Evolutionary conservation across 2,888 invertebrate species (phyloP).

Genomic region (Busseola fusca): DNA sequence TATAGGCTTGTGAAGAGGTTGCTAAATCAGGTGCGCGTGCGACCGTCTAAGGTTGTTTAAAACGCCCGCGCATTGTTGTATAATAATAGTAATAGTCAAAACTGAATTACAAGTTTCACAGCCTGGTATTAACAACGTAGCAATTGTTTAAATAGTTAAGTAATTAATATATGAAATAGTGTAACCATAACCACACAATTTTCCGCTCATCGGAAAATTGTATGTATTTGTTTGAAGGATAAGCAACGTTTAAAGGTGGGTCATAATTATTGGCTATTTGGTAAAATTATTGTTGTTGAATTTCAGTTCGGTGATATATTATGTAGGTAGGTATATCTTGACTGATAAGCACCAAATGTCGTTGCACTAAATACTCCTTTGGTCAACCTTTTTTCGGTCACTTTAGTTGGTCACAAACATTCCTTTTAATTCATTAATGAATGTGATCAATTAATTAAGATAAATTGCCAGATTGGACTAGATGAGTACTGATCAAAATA

Average conservation of each 20-base stretch:
- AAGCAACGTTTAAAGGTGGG: background rate
- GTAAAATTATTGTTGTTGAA: background rate
- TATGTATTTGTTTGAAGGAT: background rate
- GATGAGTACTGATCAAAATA: background rate
- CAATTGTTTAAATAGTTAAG: background rate
- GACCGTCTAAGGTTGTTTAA: conserved; percentile 11
- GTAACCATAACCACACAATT: background rate
- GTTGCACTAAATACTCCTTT: conserved; percentile 12
- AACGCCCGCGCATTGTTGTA: conserved; percentile 8
- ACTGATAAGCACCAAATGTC: conserved; percentile 15
- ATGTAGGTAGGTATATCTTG: conserved; percentile 1
- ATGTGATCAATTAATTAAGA: conserved; percentile 29
- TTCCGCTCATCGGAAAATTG: background rate
- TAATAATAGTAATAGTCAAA: conserved; percentile 1
- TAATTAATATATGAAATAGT: background rate
- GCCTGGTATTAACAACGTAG: background rate
- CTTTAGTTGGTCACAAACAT: conserved; percentile 5
- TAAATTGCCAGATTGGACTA: conserved; percentile 20
- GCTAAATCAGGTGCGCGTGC: conserved; percentile 23
- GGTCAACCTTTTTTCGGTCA: background rate
- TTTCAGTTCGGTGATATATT: background rate
- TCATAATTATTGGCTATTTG: background rate
- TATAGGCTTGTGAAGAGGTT: conserved; percentile 9
- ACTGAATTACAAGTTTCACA: conserved; percentile 9
- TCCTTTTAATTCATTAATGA: conserved; percentile 17